Conservation (phyloP, 2,797 vertebrate genomes). For the Echeneis naucrates region DNA sequence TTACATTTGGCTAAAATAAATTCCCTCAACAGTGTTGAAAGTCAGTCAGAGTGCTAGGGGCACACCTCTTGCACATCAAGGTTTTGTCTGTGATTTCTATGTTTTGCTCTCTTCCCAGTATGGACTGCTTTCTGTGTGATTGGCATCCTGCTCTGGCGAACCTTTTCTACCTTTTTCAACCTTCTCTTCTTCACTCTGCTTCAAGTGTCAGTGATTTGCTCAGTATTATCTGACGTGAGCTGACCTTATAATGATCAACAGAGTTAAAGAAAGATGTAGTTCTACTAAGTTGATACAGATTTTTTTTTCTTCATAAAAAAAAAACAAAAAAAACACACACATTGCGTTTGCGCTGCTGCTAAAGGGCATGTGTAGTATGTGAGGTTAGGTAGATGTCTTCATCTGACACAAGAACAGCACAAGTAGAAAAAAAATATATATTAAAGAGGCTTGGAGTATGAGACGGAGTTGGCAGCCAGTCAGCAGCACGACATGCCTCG, state of each 20-base stretch:
- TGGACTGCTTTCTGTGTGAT: constrained; percentile 19
- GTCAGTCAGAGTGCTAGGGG: constrained; percentile 76
- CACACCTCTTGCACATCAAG: constrained; percentile 65
- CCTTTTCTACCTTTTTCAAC: too few relatives aligned
- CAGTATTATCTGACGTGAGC: constrained; percentile 33
- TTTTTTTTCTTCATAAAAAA: constrained; percentile 7
- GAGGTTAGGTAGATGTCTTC: constrained; percentile 31
- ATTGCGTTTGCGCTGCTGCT: constrained; percentile 2
- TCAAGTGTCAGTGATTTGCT: constrained; percentile 37
- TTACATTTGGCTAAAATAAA: constrained; percentile 72
- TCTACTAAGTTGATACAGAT: neutral
- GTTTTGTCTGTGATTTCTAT: constrained; percentile 52
- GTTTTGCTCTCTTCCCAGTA: constrained; percentile 34
- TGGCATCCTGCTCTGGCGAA: constrained; percentile 32
- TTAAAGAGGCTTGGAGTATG: constrained; percentile 11
- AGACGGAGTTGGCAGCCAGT: constrained; percentile 39
- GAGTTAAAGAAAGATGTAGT: constrained; percentile 5
- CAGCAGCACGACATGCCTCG: constrained; percentile 32
- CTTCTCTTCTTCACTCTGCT: constrained; percentile 26
- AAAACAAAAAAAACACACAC: too few relatives aligned
- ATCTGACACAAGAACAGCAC: constrained; percentile 19
- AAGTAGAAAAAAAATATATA: constrained; percentile 9
- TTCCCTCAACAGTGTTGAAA: constrained; percentile 81
- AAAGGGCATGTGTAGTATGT: constrained; percentile 8
- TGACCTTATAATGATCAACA: constrained; percentile 26